Conservation (phyloP, 2,888 invertebrate genomes). For the Brassicogethes aeneus region DNA sequence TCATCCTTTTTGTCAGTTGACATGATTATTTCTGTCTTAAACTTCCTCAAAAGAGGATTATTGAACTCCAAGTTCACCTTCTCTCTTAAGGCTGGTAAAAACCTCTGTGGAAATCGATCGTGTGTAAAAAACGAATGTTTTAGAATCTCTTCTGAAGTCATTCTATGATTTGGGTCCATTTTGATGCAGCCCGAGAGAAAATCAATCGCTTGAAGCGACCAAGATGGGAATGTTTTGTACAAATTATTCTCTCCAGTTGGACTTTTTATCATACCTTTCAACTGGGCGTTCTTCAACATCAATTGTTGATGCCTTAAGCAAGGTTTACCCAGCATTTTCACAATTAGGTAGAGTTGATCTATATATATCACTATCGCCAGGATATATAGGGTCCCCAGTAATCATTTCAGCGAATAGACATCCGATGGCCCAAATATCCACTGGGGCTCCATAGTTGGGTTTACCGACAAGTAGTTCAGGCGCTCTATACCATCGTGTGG, state of each 20-base stretch:
- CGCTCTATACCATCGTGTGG: slow-evolving; percentile 72
- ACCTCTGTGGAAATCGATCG: slow-evolving; percentile 56
- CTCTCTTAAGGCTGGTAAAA: slow-evolving; percentile 55
- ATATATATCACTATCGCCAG: slow-evolving; percentile 85
- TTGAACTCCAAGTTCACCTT: slow-evolving; percentile 56
- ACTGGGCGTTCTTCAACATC: slow-evolving; percentile 40
- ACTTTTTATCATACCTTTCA: slow-evolving; percentile 37
- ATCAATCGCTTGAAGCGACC: slow-evolving; percentile 40
- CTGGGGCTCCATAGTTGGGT: slow-evolving; percentile 60
- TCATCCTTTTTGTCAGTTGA: slow-evolving; percentile 35
- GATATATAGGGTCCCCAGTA: slow-evolving; percentile 78
- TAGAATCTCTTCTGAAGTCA: slow-evolving; percentile 53
- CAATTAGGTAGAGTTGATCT: slow-evolving; percentile 77
- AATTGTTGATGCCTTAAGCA: slow-evolving; percentile 41
- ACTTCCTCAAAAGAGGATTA: slow-evolving; percentile 44
- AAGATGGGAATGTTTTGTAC: slow-evolving; percentile 38
- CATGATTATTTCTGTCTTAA: slow-evolving; percentile 34
- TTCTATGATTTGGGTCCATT: slow-evolving; percentile 58
- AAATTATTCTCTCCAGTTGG: slow-evolving; percentile 25
- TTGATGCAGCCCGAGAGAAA: slow-evolving; percentile 44
- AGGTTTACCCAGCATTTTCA: slow-evolving; percentile 55
- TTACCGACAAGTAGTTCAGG: slow-evolving; percentile 81
- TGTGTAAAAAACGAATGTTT: slow-evolving; percentile 56
- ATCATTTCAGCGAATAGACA: slow-evolving; percentile 80
- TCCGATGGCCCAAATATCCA: slow-evolving; percentile 84